These are phyloP conservation scores for Lepus europaeus DNA, from an alignment of 2,113 vertebrate genomes.

Conservation along the genomic window DNA sequence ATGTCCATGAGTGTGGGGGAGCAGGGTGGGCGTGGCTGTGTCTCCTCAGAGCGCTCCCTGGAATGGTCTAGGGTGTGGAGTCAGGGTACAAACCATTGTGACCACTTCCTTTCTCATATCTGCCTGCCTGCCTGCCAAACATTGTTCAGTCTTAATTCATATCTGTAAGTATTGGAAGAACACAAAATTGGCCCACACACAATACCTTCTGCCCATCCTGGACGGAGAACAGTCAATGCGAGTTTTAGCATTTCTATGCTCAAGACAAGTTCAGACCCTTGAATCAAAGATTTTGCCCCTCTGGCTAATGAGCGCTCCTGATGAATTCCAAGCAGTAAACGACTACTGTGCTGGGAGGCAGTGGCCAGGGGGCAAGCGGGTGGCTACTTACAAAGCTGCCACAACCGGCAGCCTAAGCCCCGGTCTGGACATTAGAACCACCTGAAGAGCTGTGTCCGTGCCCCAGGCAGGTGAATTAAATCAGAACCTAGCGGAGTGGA, in stretches of 20 bases:
- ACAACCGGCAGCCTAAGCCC: not conserved
- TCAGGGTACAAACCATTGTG: not conserved
- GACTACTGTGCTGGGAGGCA: not conserved
- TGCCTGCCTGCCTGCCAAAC: not conserved
- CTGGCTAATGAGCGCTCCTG: not conserved
- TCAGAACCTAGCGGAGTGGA: not conserved
- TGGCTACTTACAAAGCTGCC: not conserved
- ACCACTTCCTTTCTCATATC: not conserved
- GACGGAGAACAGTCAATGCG: not conserved
- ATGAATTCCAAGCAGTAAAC: not conserved
- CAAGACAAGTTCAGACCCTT: conserved; percentile 28
- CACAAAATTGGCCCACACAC: not conserved
- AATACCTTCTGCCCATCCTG: conserved; percentile 1
- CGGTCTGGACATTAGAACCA: too few species aligned
- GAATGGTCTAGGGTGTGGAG: not conserved
- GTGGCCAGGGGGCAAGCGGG: not conserved
- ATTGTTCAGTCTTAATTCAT: not conserved
- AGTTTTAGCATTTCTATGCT: not conserved
- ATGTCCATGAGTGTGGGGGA: not conserved
- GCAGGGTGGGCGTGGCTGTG: not conserved
- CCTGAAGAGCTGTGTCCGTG: not conserved
- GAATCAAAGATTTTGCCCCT: not conserved
- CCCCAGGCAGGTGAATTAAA: not conserved
- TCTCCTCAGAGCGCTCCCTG: not conserved
- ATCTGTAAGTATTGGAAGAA: conserved; percentile 10